Evolutionary conservation across 2,888 invertebrate species (phyloP), one percentile per base, ranked within the genome.

Genomic region (Tenthredo distinguenda): DNA sequence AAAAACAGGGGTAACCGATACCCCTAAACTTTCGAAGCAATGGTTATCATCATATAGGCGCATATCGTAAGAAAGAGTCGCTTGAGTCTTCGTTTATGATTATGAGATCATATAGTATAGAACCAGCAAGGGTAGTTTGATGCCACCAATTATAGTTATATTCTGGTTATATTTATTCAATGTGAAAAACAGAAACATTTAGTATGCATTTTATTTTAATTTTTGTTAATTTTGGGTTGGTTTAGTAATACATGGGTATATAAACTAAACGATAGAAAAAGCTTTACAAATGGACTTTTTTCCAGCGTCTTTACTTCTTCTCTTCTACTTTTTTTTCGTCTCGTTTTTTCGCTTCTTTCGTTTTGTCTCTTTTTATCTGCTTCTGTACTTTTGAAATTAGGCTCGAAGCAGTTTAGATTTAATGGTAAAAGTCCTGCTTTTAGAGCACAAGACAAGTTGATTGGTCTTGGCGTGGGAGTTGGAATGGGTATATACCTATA

Each of bases 391-490:
- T 77, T 9, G 55, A 77, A 77, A 77, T 55, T 50, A 77, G 77
- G 43, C 43, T 40, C 74, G 15, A 43, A 26, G 72, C 77, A 77
- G 77, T 77, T 77, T 55, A 77, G 55, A 55, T 77, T 77, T 77
- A 77, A 77, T 77, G 77, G 31, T 50, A 55, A 77, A 77, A 77
- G 77, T 77, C 55, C 26, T 77, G 47, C 55, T 55, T 55, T 50
- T 50, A 50, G 55, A 77, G 77, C 3, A 55, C 72, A 55, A 50
- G 77, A 50, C 77, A 77, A 77, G 77, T 55, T 77, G 77, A 77
- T 77, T 77, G 77, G 77, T 74, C 21, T 43, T 12, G 26, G 72
- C 40, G 21, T 43, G 72, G 72, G 72, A 72, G 72, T 40, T 72
- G 68, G 21, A 72, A 37, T 72, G 40, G 21, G 12, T 21, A 72